phyloP scores from a whole-genome alignment of 2,113 vertebrate genomes.

The Bagarius yarrelli region DNA sequence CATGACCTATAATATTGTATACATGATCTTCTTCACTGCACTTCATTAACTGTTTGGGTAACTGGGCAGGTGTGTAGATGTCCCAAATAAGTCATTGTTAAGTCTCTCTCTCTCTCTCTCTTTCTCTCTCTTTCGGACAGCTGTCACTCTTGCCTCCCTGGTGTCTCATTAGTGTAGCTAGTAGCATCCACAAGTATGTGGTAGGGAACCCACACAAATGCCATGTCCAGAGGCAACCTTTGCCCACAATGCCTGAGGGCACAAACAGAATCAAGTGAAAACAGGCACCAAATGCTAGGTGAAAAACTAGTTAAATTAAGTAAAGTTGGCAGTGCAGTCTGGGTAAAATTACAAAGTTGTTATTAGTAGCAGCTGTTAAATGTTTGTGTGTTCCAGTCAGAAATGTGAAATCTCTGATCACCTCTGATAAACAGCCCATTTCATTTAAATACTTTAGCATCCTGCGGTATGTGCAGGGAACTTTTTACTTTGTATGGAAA shows the following conservation, averaged over 20 bases:
- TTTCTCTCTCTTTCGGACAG: conserved; percentile 28
- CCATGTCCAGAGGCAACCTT: conserved; percentile 54
- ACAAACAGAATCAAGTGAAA: conserved; percentile 35
- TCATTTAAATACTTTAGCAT: conserved; percentile 9
- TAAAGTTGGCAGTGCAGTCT: conserved; percentile 28
- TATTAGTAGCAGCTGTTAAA: conserved; percentile 11
- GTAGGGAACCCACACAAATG: conserved; percentile 51
- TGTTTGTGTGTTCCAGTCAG: conserved; percentile 5
- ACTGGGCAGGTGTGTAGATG: not conserved
- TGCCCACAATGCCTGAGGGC: conserved; percentile 46
- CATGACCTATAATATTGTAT: not conserved
- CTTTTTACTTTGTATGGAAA: not conserved
- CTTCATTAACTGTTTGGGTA: not conserved
- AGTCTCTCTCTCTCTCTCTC: conserved; percentile 13
- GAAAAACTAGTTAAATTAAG: conserved; percentile 21
- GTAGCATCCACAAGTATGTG: conserved; percentile 52
- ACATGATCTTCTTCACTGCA: not conserved
- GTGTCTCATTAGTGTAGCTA: conserved; percentile 65
- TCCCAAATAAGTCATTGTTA: not conserved
- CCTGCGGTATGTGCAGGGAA: not conserved
- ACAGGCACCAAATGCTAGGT: conserved; percentile 32
- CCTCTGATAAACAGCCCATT: conserved; percentile 10
- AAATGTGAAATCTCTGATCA: conserved; percentile 6
- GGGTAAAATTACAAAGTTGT: not conserved
- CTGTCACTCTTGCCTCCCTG: conserved; percentile 48